Base-by-base conservation (phyloP, 2,113 vertebrate genomes). In the Carassius gibelio region DNA sequence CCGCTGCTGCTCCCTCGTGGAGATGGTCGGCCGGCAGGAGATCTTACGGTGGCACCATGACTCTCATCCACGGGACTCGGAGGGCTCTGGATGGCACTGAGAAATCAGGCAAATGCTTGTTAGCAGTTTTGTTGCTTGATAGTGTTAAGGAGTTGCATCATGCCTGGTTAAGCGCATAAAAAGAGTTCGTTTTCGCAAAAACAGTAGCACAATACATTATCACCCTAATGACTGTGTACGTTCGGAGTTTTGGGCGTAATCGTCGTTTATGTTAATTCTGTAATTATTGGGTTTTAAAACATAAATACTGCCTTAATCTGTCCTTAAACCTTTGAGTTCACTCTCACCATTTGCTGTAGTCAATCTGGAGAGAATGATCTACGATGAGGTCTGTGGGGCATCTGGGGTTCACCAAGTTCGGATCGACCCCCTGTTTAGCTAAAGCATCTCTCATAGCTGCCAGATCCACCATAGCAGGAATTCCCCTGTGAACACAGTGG, bases 401-500 rank as follows among this genome's bases (percentile, higher is more conserved):
- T 91, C 95, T 96, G 80, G 98, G 98, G 90, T 97, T 96, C 64
- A 99, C 30, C 30, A 30, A 30, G 30, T 30, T 52, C 0, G 97
- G 97, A 86, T 99, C 96, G 30, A 95, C 92, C 61, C 97, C 97
- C 52, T 96, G 96, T 90, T 93, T 96, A 90, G 95, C 96, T 88
- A 99, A 95, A 26, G 96, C 97, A 84, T 99, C 98, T 86, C 98
- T 95, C 98, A 99, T 98, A 83, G 98, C 97, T 84, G 98, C 96
- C 89, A 99, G 94, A 91, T 99, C 98, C 91, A 99, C 98, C 97
- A 99, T 96, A 64, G 98, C 98, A 72, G 98, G 98, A 92, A 99
- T 98, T 55, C 98, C 98, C 88, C 98, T 99, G 88, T 61, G n/a
- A 55, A 84, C 14, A 79, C 0, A 26, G 87, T 1, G 4, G 36